Percentiles rank a stretch among this genome's conserved stretches.
phyloP scores from a whole-genome alignment of 2,888 invertebrate genomes.

The Bellardia bayeri region DNA sequence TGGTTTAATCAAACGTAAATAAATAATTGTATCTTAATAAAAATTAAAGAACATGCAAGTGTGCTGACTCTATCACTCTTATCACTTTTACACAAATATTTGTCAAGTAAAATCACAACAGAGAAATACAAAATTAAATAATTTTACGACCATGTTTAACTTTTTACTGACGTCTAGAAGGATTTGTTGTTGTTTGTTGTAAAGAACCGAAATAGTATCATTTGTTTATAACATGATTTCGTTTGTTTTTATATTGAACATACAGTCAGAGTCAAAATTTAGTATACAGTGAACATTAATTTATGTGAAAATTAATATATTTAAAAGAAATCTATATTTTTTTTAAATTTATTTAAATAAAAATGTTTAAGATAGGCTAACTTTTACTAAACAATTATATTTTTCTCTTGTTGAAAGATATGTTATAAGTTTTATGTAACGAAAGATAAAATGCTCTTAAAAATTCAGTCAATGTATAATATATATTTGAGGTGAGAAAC shows the following conservation, averaged over 20 bases:
- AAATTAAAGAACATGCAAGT: constrained; percentile 2
- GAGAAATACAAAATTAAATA: constrained; percentile 6
- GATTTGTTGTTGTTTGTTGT: constrained; percentile 13
- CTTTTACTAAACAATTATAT: no score
- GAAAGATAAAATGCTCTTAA: no score
- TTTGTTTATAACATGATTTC: constrained; percentile 32
- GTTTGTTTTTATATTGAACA: not conserved
- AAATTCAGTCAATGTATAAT: no score
- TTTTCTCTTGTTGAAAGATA: no score
- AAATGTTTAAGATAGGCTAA: no score
- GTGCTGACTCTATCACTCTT: not conserved
- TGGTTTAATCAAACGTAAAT: constrained; percentile 14
- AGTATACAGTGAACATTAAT: no score
- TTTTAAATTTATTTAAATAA: no score
- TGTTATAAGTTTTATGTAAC: no score
- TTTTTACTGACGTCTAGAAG: constrained; percentile 2
- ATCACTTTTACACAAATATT: constrained; percentile 11
- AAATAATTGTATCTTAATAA: constrained; percentile 31
- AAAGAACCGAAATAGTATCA: constrained; percentile 27
- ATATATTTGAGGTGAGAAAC: no score
- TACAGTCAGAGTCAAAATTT: no score
- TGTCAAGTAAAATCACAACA: not conserved
- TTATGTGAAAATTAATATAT: no score
- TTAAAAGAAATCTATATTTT: no score
- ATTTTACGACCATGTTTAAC: not conserved